Base-by-base conservation (phyloP, 2,113 vertebrate species). In the Odontesthes bonariensis region DNA sequence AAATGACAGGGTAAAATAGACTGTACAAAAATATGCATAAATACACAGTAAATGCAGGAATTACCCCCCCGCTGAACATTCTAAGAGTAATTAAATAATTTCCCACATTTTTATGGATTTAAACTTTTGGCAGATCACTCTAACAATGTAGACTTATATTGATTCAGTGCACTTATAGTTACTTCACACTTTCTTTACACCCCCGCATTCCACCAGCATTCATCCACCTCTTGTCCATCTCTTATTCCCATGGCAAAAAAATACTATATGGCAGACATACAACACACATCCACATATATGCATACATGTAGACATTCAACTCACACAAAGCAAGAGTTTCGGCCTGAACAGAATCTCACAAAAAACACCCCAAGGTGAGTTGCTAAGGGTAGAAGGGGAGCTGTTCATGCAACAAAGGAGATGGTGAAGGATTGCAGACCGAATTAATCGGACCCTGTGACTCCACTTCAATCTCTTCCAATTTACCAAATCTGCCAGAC, bases 401-500 rank as follows among this genome's bases (percentile, higher is more conserved):
- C 49, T 20, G 61, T 49, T 33, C 12, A 59, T 63, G 75, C 33
- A 57, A 23, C 19, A 13, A 22, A n/a, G 47, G 51, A 55, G 47
- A 61, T 57, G 55, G 60, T 51, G 57, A 56, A 54, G 57, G 35
- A 66, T 11, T 94, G 93, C 93, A 94, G 94, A 95, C 92, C 95
- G 94, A 97, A 97, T 97, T 98, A 97, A 97, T 96, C 92, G 95
- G 95, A 96, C 95, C 95, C 82, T 96, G 95, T 96, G 95, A 94
- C 95, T 97, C 94, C 91, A 95, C 93, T 95, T 95, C 96, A 95
- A 94, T 97, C 96, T 96, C 94, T 95, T 96, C 91, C 94, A 96
- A 96, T 98, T 97, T 96, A 95, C 95, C 95, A 97, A 98, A 97
- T 97, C 96, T 92, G 91, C 94, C 93, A 92, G 95, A 97, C 96